Evolutionary conservation across 2,113 vertebrate genomes (phyloP), one percentile per base, ranked within the genome.

Genomic region (Cyrtonyx montezumae): DNA sequence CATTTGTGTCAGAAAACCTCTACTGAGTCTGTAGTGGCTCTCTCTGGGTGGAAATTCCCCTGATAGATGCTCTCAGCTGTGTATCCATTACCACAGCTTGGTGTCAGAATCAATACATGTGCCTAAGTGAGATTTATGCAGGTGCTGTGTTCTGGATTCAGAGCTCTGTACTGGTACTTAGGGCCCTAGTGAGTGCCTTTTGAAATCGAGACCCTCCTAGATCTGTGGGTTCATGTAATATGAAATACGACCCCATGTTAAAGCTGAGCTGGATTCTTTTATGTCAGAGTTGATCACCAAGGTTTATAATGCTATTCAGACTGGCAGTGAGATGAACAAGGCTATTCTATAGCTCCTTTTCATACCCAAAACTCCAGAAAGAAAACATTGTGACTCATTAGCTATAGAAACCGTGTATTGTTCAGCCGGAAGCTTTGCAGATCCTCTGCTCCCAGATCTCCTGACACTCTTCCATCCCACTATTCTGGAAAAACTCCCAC

Each of bases 401-500:
- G 66, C 30, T 56, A 70, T 88, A 84, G 82, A 91, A 90, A 78
- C 26, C 56, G 81, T 62, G 61, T 80, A 94, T 97, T 94, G 88
- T 94, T 81, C 88, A 75, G 81, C 81, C 90, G 79, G 81, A 94
- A 93, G 75, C 87, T 85, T 95, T 95, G 93, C 87, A 94, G 93
- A 94, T 92, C 92, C 89, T 92, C 65, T 91, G 91, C 87, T 94
- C 89, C 83, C 88, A 92, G 90, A 92, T 94, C 94, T 93, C 2
- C 7, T 94, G 95, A 95, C 91, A 58, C 48, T 93, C 76, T 77
- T 88, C 84, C 84, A 95, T 79, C 77, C 84, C 94, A 90, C 74
- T 67, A 91, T 62, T 83, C 92, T 95, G 94, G 87, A 95, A 90
- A 46, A 80, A 79, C 84, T 95, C 96, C 93, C 93, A 93, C 90